phyloP scores from a whole-genome alignment of 2,797 vertebrate genomes.

The Simalia tracyae region DNA sequence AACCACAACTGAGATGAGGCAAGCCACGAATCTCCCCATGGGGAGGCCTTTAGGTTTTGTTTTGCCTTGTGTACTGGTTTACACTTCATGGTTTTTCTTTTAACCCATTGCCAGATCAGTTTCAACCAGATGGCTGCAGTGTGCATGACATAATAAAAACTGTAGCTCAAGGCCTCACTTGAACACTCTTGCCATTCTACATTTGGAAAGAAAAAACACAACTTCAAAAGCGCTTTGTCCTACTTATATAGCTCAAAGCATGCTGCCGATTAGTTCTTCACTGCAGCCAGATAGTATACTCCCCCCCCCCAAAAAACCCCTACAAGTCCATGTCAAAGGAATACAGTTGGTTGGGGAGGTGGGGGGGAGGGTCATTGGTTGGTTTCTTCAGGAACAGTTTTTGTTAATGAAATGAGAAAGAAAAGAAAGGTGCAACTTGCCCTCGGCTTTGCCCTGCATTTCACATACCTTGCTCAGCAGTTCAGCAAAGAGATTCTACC shows the following conservation, averaged over 20 bases:
- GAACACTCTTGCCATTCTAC: not conserved
- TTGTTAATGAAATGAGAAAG: not conserved
- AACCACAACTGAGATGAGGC: not conserved
- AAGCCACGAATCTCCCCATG: not conserved
- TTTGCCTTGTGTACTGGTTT: not conserved
- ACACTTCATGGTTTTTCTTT: not conserved
- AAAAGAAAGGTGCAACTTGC: not conserved
- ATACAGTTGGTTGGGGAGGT: not conserved
- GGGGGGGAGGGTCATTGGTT: not conserved
- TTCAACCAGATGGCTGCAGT: not conserved
- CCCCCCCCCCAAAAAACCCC: not conserved
- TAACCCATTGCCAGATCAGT: not conserved
- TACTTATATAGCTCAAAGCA: not conserved
- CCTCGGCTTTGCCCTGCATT: not conserved
- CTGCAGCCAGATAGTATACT: not conserved
- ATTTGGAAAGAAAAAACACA: not conserved
- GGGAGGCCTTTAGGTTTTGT: not conserved
- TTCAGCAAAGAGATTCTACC: not conserved
- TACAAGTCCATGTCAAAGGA: not conserved
- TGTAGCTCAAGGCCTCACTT: not conserved
- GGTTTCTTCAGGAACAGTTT: not conserved
- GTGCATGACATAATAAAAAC: not conserved
- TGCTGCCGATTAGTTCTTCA: not conserved
- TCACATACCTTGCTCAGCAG: not conserved
- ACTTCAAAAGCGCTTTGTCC: not conserved